These are phyloP conservation scores for Oplegnathus fasciatus DNA, from an alignment of 2,113 vertebrate species.

Conservation along the genomic window DNA sequence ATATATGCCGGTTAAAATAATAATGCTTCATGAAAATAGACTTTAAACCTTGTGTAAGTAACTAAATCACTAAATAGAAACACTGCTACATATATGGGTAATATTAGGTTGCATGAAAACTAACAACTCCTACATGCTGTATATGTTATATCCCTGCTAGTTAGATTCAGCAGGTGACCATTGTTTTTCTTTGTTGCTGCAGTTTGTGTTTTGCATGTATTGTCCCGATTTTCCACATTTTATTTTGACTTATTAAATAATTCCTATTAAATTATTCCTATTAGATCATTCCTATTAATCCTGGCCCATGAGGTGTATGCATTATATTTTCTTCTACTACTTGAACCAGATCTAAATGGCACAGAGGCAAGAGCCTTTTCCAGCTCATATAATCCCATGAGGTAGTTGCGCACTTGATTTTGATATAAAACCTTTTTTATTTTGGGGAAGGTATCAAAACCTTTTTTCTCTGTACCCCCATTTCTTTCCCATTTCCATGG, in stretches of 20 bases:
- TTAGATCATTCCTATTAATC: not conserved
- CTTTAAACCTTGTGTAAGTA: slow-evolving; percentile 3
- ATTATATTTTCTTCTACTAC: not conserved
- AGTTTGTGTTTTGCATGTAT: not conserved
- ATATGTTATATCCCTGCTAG: not conserved
- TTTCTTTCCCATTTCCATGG: slow-evolving; percentile 46
- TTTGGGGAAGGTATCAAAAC: slow-evolving; percentile 28
- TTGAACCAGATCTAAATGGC: not conserved
- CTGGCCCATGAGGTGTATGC: not conserved
- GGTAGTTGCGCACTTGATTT: not conserved
- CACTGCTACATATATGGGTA: not conserved
- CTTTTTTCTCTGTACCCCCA: slow-evolving; percentile 18
- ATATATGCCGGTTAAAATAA: not conserved
- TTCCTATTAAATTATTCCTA: not conserved
- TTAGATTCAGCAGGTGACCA: not conserved
- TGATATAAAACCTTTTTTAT: not conserved
- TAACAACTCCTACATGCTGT: not conserved
- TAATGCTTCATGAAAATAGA: not conserved
- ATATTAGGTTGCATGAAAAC: not conserved
- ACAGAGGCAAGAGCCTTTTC: not conserved
- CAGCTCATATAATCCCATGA: slow-evolving; percentile 3
- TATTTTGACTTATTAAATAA: not conserved
- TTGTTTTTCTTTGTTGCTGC: slow-evolving; percentile 4
- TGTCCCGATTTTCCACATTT: not conserved
- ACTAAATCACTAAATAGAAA: not conserved